Base-by-base conservation (phyloP, 53 echinoderm and acorn worm species). In the Stichopus horrens region DNA sequence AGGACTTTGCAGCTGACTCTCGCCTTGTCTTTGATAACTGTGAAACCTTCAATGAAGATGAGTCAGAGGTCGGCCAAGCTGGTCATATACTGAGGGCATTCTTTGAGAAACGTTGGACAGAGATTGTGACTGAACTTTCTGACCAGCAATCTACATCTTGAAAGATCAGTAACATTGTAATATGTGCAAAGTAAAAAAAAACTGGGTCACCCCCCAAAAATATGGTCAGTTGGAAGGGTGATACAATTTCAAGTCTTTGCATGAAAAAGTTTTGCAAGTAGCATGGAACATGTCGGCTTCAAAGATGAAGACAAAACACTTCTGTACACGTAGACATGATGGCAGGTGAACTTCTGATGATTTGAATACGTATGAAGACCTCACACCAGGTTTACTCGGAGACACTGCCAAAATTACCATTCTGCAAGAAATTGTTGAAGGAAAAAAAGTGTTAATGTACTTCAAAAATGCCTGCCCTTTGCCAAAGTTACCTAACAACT, bases 31-130 rank as follows among this genome's bases (percentile, higher is more conserved):
- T 99, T 60, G 94, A 96, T 79, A 99, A 99, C 92, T 99, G 99
- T 78, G 96, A 99, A 89, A 99, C 95, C 10, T 99, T 94, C 90
- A 99, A 99, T 75, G 99, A 99, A 75, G 99, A 99, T 57, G 99
- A 99, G 86, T 99, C 99, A 0, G 99, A 99, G 53, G 99, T 99
- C 4, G 99, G 99, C 76, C 90, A 93, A 16, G 91, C 99, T 7
- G 99, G 99, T 5, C 99, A 99, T 75, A 85, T 92, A 54, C 89
- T 99, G 96, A 94, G 96, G 79, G 90, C 94, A 13, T 98, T 90
- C 94, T 98, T 99, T 76, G 99, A 99, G 88, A 94, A 76, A n/a
- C 90, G 99, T 52, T 98, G 99, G 99, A 58, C 96, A 76, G 96
- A 94, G 76, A 84, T 94, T 11, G 10, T 87, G 19, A 55, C 19